A percentile compares a stretch with the other conserved stretches of the same genome.
phyloP scores from a whole-genome alignment of 2,888 invertebrate genomes.

The Prionchulus punctatus region DNA sequence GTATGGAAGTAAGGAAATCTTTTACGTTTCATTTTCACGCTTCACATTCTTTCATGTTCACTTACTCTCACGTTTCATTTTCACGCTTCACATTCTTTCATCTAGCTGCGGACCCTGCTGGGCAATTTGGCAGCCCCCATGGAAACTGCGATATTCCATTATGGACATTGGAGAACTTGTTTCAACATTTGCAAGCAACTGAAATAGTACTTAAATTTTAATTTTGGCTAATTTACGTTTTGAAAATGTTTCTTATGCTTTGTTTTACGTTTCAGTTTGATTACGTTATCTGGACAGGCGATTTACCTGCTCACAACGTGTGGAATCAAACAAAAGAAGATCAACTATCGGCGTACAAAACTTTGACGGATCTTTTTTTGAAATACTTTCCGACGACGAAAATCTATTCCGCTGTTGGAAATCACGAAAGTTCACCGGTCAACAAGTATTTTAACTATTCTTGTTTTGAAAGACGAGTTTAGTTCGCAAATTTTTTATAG shows the following conservation, averaged over 20 bases:
- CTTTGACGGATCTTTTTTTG: slow-evolving; percentile 23
- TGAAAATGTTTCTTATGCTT: no score
- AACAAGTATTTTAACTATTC: no score
- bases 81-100: no score
- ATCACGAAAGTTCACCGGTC: slow-evolving; percentile 87
- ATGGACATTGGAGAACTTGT: slow-evolving; percentile 74
- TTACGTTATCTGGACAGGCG: slow-evolving; percentile 74
- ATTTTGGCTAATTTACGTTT: no score
- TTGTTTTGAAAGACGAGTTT: no score
- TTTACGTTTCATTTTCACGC: no score
- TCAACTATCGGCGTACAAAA: slow-evolving; percentile 19
- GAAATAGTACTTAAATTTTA: slow-evolving; percentile 21
- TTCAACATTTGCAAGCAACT: slow-evolving; percentile 38
- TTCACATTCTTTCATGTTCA: no score
- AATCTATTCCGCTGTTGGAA: slow-evolving; percentile 83
- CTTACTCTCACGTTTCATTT: no score
- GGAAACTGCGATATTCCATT: slow-evolving; percentile 35
- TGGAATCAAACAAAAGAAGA: slow-evolving; percentile 54
- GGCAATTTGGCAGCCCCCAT: slow-evolving; percentile 27
- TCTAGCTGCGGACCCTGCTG: no score
- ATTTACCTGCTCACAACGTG: slow-evolving; percentile 84
- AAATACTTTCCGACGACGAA: slow-evolving; percentile 58
- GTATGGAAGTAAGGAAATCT: neutral
- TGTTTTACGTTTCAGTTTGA: no score
- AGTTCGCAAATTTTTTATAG: slow-evolving; percentile 14